Evolutionary conservation across 1,140 invertebrate species (phyloP).

Genomic region (Parapsyche elsis): DNA sequence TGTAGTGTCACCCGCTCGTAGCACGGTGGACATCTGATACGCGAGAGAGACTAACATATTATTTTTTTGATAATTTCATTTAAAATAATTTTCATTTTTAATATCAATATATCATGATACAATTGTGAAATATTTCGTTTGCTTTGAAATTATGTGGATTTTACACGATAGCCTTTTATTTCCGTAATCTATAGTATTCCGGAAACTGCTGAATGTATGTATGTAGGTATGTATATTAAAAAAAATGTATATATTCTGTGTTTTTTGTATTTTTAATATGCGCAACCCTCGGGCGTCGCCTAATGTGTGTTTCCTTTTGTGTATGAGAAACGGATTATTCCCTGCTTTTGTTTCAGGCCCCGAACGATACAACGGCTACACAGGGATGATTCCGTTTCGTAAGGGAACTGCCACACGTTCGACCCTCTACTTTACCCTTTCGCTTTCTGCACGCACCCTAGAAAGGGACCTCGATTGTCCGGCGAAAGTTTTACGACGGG

Average conservation of each 20-base stretch:
- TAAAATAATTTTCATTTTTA: too few species aligned
- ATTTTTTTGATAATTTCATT: too few species aligned
- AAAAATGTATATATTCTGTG: too few species aligned
- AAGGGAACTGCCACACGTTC: conserved; percentile 27
- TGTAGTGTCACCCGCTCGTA: not conserved
- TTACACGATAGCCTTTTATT: too few species aligned
- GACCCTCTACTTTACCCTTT: conserved; percentile 23
- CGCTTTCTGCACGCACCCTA: not conserved
- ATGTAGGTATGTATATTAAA: too few species aligned
- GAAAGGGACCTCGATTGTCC: conserved; percentile 45
- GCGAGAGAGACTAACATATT: not conserved
- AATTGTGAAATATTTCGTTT: too few species aligned
- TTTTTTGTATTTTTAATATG: too few species aligned
- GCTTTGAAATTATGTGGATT: too few species aligned
- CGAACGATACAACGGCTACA: conserved; percentile 41
- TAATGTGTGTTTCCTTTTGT: conserved; percentile 52
- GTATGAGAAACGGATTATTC: conserved; percentile 55
- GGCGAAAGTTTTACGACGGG: conserved; percentile 42
- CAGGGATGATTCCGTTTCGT: conserved; percentile 37
- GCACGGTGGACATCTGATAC: not conserved
- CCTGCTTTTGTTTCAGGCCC: conserved; percentile 52
- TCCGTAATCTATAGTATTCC: too few species aligned
- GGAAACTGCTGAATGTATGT: too few species aligned
- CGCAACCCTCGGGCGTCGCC: not conserved
- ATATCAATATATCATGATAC: too few species aligned